Conservation (phyloP, 2,113 vertebrate genomes). For the Noctilio leporinus region DNA sequence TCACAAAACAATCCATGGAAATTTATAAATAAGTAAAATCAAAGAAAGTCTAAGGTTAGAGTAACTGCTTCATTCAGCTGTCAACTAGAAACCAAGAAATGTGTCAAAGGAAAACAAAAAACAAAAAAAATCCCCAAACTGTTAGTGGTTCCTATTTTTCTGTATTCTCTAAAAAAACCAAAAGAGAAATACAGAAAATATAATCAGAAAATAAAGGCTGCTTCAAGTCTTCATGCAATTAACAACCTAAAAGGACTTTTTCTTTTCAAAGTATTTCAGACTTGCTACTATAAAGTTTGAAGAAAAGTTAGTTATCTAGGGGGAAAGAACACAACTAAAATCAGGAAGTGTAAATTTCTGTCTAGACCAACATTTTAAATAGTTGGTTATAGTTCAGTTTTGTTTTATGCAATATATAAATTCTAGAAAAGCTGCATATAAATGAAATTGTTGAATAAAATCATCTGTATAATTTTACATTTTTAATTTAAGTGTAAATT, state of each 20-base stretch:
- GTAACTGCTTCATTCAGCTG: background rate
- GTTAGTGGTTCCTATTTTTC: background rate
- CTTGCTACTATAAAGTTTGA: conserved; percentile 20
- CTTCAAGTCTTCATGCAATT: background rate
- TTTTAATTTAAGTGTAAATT: conserved; percentile 39
- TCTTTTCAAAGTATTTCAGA: background rate
- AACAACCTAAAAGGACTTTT: background rate
- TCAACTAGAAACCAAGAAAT: conserved; percentile 17
- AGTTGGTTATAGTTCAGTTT: conserved; percentile 23
- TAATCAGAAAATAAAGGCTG: background rate
- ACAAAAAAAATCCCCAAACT: background rate
- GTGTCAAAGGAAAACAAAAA: background rate
- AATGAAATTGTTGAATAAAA: background rate
- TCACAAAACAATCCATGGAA: conserved; percentile 1
- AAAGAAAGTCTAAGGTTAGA: conserved; percentile 18
- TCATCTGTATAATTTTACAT: background rate
- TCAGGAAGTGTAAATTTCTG: background rate
- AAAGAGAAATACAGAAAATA: background rate
- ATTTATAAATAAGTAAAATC: conserved; percentile 16
- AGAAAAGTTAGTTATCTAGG: conserved; percentile 13
- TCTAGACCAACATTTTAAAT: background rate
- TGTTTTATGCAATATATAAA: background rate
- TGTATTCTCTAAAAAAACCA: background rate
- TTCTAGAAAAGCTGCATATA: conserved; percentile 24
- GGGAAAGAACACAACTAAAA: background rate